A percentile compares a stretch with the other conserved stretches of the same genome.
Conservation (phyloP, 2,797 vertebrate species). For the Propithecus perrieri region DNA sequence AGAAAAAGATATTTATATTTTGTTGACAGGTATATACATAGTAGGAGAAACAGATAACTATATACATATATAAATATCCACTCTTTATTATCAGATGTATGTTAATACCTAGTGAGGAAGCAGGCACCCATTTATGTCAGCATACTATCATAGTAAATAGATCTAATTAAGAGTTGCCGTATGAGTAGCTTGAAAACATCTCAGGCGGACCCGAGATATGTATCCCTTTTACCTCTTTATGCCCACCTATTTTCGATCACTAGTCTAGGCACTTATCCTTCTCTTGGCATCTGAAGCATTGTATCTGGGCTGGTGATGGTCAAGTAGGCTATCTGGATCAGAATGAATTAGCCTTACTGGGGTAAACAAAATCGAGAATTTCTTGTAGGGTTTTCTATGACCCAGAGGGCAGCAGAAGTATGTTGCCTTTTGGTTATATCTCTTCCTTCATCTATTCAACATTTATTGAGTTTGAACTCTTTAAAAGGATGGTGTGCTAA, state of each 20-base stretch:
- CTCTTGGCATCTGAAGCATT: neutral
- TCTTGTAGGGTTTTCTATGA: neutral
- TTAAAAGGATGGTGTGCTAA: neutral
- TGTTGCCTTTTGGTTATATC: neutral
- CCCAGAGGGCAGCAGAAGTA: neutral
- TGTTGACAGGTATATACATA: neutral
- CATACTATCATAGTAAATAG: neutral
- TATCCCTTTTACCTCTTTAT: neutral
- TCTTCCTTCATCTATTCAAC: neutral
- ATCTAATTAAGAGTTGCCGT: neutral
- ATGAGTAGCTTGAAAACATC: neutral
- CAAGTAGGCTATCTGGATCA: neutral
- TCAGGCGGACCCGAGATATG: neutral
- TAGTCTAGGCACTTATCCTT: neutral
- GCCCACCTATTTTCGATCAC: neutral
- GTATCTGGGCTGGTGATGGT: neutral
- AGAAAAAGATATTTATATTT: slow-evolving; percentile 14
- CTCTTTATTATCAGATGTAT: neutral
- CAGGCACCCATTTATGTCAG: neutral
- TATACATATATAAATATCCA: neutral
- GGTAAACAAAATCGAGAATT: neutral
- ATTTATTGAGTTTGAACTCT: neutral
- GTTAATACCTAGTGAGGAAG: neutral
- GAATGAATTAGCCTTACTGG: neutral
- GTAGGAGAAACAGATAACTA: neutral